These are phyloP conservation scores for Spheniscus mendiculus DNA, from an alignment of 2,113 vertebrate species.

Conservation along the genomic window DNA sequence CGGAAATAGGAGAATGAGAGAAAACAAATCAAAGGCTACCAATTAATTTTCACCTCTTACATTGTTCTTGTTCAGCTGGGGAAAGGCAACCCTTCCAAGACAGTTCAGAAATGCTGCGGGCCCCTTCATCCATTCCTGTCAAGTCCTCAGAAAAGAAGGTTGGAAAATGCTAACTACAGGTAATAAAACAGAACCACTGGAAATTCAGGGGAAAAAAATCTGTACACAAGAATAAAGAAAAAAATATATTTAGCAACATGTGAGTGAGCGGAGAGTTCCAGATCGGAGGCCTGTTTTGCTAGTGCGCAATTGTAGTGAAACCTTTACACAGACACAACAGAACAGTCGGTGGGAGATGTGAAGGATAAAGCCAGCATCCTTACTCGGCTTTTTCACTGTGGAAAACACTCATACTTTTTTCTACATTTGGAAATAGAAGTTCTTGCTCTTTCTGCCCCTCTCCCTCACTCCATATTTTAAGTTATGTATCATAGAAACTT, in stretches of 20 bases:
- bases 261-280: not conserved
- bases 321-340: not conserved
- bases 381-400: not conserved
- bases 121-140: not conserved
- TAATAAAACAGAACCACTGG: not conserved
- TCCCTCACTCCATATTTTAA: not conserved
- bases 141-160: not conserved
- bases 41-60: not conserved
- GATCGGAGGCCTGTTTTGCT: not conserved
- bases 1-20: conserved; percentile 7
- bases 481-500: not conserved
- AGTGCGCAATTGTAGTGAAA: not conserved
- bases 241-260: not conserved
- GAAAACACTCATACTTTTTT: not conserved
- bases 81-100: not conserved
- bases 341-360: fast-evolving
- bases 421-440: not conserved
- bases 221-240: not conserved
- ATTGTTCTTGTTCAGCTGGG: not conserved
- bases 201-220: not conserved
- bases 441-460: not conserved
- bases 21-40: conserved; percentile 22
- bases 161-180: not conserved
- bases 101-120: not conserved
- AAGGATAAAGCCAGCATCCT: not conserved